These are phyloP conservation scores for Steromphala cineraria DNA, from an alignment of 2,888 invertebrate genomes.

Conservation along the genomic window DNA sequence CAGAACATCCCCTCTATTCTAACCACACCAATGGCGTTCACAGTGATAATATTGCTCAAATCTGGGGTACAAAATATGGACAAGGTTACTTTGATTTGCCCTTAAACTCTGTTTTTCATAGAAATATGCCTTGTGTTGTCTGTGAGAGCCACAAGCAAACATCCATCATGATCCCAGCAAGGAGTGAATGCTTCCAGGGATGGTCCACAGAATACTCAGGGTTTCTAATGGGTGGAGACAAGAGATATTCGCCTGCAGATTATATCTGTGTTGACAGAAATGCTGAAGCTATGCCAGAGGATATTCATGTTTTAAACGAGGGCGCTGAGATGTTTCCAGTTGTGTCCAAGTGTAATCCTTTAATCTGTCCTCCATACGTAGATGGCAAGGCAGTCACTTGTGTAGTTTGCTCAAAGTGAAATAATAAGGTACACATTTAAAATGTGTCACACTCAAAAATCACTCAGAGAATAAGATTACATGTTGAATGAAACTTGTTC, in stretches of 20 bases:
- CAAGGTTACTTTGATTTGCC: no score
- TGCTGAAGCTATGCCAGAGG: not conserved
- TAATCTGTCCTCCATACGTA: not conserved
- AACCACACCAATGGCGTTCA: no score
- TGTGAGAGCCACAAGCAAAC: not conserved
- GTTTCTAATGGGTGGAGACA: not conserved
- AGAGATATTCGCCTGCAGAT: not conserved
- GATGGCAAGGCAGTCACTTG: not conserved
- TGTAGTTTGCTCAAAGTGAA: constrained; percentile 11
- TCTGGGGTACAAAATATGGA: no score
- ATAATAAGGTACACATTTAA: no score
- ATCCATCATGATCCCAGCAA: not conserved
- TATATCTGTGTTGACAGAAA: not conserved
- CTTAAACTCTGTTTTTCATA: no score
- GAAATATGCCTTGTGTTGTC: constrained; percentile 21
- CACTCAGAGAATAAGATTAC: no score
- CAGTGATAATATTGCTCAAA: no score
- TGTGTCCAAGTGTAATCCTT: not conserved
- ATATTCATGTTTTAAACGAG: not conserved
- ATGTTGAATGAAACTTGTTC: no score
- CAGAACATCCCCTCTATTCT: no score
- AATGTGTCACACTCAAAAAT: no score
- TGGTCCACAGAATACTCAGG: not conserved
- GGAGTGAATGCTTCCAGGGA: not conserved
- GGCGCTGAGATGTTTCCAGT: not conserved